Conservation (phyloP, 2,113 vertebrate genomes). For the Sitta europaea region DNA sequence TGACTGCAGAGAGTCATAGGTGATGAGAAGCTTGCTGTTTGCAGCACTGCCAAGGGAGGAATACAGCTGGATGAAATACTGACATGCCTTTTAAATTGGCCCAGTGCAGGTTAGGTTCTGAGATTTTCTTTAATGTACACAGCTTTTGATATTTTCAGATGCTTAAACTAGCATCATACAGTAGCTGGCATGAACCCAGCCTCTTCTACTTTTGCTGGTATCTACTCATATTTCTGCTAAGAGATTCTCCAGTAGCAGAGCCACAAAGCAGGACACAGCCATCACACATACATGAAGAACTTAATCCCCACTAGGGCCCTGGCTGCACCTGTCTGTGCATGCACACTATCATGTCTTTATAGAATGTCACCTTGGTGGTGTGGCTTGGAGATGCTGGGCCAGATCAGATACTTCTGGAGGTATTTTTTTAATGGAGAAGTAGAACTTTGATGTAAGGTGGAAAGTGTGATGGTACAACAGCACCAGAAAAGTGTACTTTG, state of each 20-base stretch:
- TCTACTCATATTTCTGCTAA: neutral
- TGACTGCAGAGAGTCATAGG: neutral
- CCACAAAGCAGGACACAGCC: neutral
- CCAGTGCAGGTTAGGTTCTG: neutral
- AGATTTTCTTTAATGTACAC: neutral
- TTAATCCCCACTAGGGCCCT: neutral
- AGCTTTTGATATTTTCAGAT: neutral
- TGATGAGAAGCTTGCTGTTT: neutral
- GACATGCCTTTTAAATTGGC: rapidly evolving
- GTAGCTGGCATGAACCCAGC: neutral
- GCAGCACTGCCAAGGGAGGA: neutral
- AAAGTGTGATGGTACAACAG: neutral
- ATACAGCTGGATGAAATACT: neutral
- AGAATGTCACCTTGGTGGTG: neutral
- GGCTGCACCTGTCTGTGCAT: neutral
- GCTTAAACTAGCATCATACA: neutral
- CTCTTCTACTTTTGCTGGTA: neutral
- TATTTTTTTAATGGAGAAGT: neutral
- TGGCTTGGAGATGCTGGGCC: neutral
- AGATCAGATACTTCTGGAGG: neutral
- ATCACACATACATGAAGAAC: neutral
- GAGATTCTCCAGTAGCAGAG: neutral
- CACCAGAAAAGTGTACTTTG: neutral
- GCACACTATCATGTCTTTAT: neutral
- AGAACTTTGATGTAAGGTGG: neutral